Conservation (phyloP, 2,888 invertebrate species). For the Alviniconcha strummeri region DNA sequence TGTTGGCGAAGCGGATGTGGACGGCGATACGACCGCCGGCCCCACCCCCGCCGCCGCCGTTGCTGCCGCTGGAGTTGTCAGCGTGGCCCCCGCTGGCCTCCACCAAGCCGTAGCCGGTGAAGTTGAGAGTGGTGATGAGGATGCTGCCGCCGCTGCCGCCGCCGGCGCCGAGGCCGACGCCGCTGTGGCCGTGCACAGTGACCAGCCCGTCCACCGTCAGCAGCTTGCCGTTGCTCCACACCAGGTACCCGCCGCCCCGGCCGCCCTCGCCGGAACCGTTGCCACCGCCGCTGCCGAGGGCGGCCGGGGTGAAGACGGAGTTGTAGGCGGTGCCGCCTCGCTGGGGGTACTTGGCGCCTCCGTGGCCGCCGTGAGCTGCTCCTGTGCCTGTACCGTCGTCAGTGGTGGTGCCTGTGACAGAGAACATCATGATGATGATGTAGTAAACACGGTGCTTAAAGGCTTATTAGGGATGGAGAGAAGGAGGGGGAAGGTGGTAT, state of each 20-base stretch:
- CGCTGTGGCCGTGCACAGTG: constrained; percentile 50
- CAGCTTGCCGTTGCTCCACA: constrained; percentile 53
- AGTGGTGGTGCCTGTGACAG: constrained; percentile 28
- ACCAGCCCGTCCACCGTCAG: constrained; percentile 57
- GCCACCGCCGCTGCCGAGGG: constrained; percentile 59
- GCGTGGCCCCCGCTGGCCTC: constrained; percentile 54
- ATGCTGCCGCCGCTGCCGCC: constrained; percentile 63
- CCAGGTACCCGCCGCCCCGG: constrained; percentile 57
- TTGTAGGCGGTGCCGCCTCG: constrained; percentile 57
- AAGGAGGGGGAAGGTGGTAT: too few species aligned
- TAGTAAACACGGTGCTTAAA: too few species aligned
- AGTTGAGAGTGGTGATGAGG: constrained; percentile 55
- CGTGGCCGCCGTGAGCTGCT: constrained; percentile 62
- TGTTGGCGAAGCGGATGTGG: constrained; percentile 52
- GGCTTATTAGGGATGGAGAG: too few species aligned
- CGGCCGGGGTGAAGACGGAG: constrained; percentile 53
- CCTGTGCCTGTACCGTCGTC: constrained; percentile 48
- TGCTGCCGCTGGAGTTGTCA: constrained; percentile 46
- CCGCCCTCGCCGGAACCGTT: constrained; percentile 55
- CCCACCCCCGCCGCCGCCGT: constrained; percentile 50
- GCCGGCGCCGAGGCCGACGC: constrained; percentile 50
- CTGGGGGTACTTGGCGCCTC: constrained; percentile 52
- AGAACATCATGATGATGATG: background rate
- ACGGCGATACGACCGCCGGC: constrained; percentile 57
- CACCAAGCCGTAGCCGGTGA: constrained; percentile 59